phyloP scores from a whole-genome alignment of 2,113 vertebrate species.

The Promerops cafer region DNA sequence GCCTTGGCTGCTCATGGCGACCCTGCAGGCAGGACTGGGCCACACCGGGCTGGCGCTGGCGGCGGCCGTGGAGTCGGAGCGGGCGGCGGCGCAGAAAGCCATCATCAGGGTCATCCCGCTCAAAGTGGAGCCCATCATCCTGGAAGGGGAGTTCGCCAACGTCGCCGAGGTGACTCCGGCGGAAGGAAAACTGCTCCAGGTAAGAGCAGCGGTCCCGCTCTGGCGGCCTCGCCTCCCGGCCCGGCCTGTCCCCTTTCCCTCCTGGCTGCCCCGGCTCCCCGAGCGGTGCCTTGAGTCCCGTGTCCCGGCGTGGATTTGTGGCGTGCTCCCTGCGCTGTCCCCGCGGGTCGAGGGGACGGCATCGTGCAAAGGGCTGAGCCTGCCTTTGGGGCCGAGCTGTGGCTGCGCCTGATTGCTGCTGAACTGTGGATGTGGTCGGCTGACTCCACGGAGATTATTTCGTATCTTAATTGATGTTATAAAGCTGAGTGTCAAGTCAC shows the following conservation, averaged over 20 bases:
- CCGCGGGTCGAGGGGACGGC: not conserved
- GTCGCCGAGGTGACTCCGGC: slow-evolving; percentile 83
- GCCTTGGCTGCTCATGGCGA: slow-evolving; percentile 95
- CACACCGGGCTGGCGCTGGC: slow-evolving; percentile 79
- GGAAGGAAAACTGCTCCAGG: slow-evolving; percentile 94
- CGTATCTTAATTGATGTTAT: not conserved
- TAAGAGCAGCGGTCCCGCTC: slow-evolving; percentile 56
- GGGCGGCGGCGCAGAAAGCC: slow-evolving; percentile 82
- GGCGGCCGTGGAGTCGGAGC: slow-evolving; percentile 77
- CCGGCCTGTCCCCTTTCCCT: no score
- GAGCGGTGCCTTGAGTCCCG: accelerated
- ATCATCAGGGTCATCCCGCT: slow-evolving; percentile 88
- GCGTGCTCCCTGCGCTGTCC: not conserved
- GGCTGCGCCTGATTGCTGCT: accelerated
- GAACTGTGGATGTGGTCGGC: not conserved
- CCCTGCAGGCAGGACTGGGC: slow-evolving; percentile 86
- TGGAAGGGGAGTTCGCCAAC: slow-evolving; percentile 90
- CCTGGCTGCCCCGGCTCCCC: not conserved
- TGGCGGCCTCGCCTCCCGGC: accelerated
- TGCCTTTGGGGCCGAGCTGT: not conserved
- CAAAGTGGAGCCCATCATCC: slow-evolving; percentile 82
- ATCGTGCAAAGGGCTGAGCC: not conserved
- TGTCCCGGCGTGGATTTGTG: no score
- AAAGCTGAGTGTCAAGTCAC: not conserved
- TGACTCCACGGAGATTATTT: not conserved